These are phyloP conservation scores for Lochmaea crataegi DNA, from an alignment of 2,888 invertebrate genomes.

Conservation along the genomic window DNA sequence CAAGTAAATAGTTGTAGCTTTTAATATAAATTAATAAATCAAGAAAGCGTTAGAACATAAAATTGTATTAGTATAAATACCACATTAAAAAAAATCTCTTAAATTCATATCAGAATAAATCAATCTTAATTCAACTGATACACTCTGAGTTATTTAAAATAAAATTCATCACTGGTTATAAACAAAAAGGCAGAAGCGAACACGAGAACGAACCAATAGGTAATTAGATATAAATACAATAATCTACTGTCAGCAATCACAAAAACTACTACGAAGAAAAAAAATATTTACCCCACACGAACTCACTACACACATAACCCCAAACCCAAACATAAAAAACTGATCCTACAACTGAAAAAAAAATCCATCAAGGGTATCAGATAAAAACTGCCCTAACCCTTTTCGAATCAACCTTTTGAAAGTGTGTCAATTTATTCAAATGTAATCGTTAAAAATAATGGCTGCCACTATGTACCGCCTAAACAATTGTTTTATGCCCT, in stretches of 20 bases:
- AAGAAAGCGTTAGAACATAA: no score
- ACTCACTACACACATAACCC: slow-evolving; percentile 30
- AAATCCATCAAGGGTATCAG: slow-evolving; percentile 20
- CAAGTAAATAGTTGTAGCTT: no score
- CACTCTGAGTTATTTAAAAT: not conserved
- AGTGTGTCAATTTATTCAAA: slow-evolving; percentile 36
- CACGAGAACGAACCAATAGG: not conserved
- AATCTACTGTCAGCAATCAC: not conserved
- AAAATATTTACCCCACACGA: slow-evolving; percentile 30
- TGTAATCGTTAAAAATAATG: slow-evolving; percentile 46
- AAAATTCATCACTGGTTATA: not conserved
- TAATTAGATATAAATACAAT: not conserved
- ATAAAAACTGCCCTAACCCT: slow-evolving; percentile 39
- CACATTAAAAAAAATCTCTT: no score
- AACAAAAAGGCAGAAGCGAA: not conserved
- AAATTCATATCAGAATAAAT: no score
- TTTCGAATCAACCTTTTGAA: slow-evolving; percentile 35
- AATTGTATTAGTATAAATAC: no score
- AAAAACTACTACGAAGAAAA: slow-evolving; percentile 18
- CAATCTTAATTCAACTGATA: no score
- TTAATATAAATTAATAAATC: no score
- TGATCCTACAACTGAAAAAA: slow-evolving; percentile 28
- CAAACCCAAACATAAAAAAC: slow-evolving; percentile 30
- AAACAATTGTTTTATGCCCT: slow-evolving; percentile 58
- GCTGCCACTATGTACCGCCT: slow-evolving; percentile 55